phyloP scores from a whole-genome alignment of 2,113 vertebrate genomes.

The Coregonus clupeaformis region DNA sequence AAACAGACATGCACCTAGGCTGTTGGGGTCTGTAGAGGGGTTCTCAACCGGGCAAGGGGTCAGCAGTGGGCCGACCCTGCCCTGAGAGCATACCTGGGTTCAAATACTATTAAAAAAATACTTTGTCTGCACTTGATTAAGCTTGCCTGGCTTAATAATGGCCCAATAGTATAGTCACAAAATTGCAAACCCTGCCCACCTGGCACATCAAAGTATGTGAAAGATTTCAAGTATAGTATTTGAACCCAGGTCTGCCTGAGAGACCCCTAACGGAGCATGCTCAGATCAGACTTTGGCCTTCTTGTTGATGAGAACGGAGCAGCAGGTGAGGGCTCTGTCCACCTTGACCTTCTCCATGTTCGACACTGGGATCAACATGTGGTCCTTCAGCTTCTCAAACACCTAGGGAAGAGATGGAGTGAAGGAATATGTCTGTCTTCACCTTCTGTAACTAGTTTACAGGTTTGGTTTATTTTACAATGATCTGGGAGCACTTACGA shows the following conservation, averaged over 20 bases:
- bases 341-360: constrained; percentile 85
- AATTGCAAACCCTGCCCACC: no score
- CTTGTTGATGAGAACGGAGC: constrained; percentile 90
- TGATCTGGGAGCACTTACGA: constrained; percentile 29
- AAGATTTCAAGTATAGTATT: no score
- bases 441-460: constrained; percentile 39
- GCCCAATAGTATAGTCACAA: no score
- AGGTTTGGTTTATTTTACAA: constrained; percentile 27
- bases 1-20: no score
- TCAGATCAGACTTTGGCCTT: constrained; percentile 75
- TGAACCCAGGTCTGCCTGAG: constrained; percentile 54
- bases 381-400: constrained; percentile 94
- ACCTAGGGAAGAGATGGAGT: constrained; percentile 72
- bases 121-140: no score
- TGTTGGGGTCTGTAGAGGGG: not conserved
- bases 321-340: constrained; percentile 89
- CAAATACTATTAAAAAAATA: no score
- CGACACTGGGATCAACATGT: constrained; percentile 89
- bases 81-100: no score
- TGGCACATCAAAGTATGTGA: no score
- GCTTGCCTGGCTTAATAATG: no score
- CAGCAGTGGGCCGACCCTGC: not conserved
- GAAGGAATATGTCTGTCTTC: constrained; percentile 12
- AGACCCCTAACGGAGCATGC: constrained; percentile 37
- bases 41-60: constrained; percentile 10